Evolutionary conservation across 1,140 invertebrate genomes (phyloP).

Genomic region (Caenorhabditis latens): DNA sequence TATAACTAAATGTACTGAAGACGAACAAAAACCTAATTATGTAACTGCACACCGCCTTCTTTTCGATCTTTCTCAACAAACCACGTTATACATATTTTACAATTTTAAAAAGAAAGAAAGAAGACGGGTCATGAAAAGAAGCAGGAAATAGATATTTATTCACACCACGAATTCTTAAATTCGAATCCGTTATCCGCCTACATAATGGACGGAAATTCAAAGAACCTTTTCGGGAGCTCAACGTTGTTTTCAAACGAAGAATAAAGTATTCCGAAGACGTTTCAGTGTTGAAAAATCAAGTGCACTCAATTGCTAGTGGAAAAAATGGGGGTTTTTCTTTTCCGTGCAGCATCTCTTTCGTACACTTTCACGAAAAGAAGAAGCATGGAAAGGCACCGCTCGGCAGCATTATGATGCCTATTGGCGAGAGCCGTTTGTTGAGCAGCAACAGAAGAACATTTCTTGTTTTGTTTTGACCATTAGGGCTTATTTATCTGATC

Average conservation of each 20-base stretch:
- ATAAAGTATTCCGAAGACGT: constrained; percentile 26
- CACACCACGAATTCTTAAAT: not conserved
- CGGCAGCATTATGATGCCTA: constrained; percentile 15
- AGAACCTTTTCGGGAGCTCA: not conserved
- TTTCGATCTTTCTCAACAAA: not conserved
- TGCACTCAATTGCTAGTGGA: constrained; percentile 34
- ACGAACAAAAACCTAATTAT: constrained; percentile 38
- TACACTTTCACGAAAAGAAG: constrained; percentile 39
- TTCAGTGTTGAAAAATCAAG: constrained; percentile 12
- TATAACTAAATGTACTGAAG: not conserved
- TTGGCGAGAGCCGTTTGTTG: not conserved
- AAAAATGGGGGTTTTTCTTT: constrained; percentile 9
- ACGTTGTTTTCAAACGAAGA: not conserved
- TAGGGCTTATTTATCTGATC: not conserved
- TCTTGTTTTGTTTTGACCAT: constrained; percentile 21
- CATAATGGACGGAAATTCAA: not conserved
- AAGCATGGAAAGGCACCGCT: not conserved
- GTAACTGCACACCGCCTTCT: constrained; percentile 31
- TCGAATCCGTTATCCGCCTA: not conserved
- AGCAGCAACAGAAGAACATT: constrained; percentile 21
- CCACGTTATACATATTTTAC: not conserved
- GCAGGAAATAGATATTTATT: constrained; percentile 7
- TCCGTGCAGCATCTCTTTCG: constrained; percentile 13
- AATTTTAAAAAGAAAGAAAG: not conserved
- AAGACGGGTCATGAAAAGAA: not conserved